Evolutionary conservation across 2,888 invertebrate genomes (phyloP), one percentile per base, ranked within the genome.

Genomic region (Pseudeuparius sepicola): DNA sequence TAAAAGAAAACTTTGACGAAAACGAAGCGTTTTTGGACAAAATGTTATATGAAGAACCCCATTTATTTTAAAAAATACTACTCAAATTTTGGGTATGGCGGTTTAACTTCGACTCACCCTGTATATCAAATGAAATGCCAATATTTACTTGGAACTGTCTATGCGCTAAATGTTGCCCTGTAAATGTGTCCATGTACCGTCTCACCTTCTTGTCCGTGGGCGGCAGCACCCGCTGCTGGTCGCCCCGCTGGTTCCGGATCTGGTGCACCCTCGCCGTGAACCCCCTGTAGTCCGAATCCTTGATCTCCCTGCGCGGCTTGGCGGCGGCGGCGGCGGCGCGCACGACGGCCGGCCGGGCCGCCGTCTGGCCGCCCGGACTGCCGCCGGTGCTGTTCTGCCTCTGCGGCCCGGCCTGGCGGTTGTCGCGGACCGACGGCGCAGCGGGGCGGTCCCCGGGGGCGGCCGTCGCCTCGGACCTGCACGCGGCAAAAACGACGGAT

Each of bases 401-500:
- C 5, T 53, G 54, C 57, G 29, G 59, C 54, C 40, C 55, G 51
- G 31, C 42, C 41, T 34, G 14, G 17, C 11, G 36, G 52, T 56
- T 23, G 29, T 12, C 24, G 42, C 17, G 41, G 39, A 27, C 30
- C 6, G 10, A 10, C 10, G 6, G 7, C 20, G 20, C 11, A 16
- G 12, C 17, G 7, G 28, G 9, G 31, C 26, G 59, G 60, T 20
- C n/a, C 7, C 7, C n/a, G 24, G 51, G 48, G 24, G 49, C 48
- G 20, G 53, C 54, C 11, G 60, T 51, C 10, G 68, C 62, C 46
- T 84, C 77, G 12, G n/a, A n/a, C n/a, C n/a, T n/a, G n/a, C n/a
- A n/a, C n/a, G n/a, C n/a, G n/a, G n/a, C n/a, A n/a, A n/a, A n/a
- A n/a, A n/a, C n/a, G n/a, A n/a, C n/a, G n/a, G n/a, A n/a, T n/a